These are phyloP conservation scores for Coilia nasus DNA, from an alignment of 2,797 vertebrate genomes.

Conservation along the genomic window DNA sequence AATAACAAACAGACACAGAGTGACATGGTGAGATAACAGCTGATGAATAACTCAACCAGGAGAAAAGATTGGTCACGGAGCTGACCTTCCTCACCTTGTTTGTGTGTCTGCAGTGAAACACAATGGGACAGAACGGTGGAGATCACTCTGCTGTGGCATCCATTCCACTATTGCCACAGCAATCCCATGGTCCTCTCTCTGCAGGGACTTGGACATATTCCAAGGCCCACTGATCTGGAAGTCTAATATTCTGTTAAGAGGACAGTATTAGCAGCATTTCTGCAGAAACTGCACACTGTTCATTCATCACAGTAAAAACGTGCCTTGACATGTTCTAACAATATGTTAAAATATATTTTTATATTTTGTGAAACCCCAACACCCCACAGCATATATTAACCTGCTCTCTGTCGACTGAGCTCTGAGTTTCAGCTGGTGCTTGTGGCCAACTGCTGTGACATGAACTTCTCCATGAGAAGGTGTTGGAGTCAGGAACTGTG, in stretches of 20 bases:
- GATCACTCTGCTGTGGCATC: slow-evolving; percentile 60
- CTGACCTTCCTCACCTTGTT: slow-evolving; percentile 52
- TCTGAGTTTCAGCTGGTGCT: slow-evolving; percentile 50
- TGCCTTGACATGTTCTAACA: background rate
- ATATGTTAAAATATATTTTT: background rate
- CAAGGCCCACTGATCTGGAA: slow-evolving; percentile 73
- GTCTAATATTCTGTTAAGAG: slow-evolving; percentile 40
- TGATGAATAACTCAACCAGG: background rate
- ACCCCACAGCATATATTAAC: slow-evolving; percentile 50
- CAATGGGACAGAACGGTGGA: slow-evolving; percentile 58
- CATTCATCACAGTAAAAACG: slow-evolving; percentile 8
- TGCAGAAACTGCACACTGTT: background rate
- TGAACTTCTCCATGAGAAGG: slow-evolving; percentile 57
- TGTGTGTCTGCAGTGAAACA: slow-evolving; percentile 73
- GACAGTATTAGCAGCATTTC: background rate
- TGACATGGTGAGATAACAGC: background rate
- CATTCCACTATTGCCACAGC: slow-evolving; percentile 59
- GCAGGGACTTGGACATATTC: slow-evolving; percentile 64
- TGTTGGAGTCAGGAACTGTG: slow-evolving; percentile 63
- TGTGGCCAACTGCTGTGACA: slow-evolving; percentile 58
- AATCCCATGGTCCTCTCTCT: slow-evolving; percentile 18
- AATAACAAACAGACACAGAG: slow-evolving; percentile 28
- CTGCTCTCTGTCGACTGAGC: slow-evolving; percentile 57
- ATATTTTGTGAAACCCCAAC: background rate
- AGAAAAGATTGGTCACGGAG: background rate